phyloP scores from a whole-genome alignment of 2,888 invertebrate genomes.

The Synanthedon andrenaeformis region DNA sequence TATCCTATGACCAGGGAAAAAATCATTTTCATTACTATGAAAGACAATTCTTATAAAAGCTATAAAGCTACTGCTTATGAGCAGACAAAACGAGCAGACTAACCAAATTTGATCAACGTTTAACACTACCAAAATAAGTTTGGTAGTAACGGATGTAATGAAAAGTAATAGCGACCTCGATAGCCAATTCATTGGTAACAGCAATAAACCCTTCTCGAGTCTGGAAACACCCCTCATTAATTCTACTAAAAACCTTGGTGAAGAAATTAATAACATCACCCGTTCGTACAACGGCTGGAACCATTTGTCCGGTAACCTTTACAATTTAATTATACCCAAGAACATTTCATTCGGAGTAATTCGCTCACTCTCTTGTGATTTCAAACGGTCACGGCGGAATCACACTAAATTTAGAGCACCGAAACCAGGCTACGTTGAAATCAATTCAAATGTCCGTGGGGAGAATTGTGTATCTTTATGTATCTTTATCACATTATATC shows the following conservation, averaged over 20 bases:
- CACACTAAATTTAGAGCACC: conserved; percentile 5
- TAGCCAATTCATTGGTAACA: conserved; percentile 30
- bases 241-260: conserved; percentile 33
- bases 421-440: conserved; percentile 2
- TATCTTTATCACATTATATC: no score
- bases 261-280: conserved; percentile 41
- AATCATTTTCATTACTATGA: no score
- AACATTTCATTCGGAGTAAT: conserved; percentile 23
- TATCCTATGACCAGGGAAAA: no score
- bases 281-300: conserved; percentile 22
- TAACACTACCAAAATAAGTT: no score
- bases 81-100: no score
- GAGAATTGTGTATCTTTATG: no score
- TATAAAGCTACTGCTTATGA: no score
- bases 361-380: background rate
- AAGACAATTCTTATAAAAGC: no score
- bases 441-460: no score
- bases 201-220: conserved; percentile 32
- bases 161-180: conserved; percentile 26
- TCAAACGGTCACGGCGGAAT: background rate
- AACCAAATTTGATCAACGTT: no score
- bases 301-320: conserved; percentile 42
- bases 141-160: conserved; percentile 15
- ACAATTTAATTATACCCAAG: conserved; percentile 40
- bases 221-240: conserved; percentile 26